These are phyloP conservation scores for Cephus rjabovi DNA, from an alignment of 2,888 invertebrate genomes.

Conservation along the genomic window DNA sequence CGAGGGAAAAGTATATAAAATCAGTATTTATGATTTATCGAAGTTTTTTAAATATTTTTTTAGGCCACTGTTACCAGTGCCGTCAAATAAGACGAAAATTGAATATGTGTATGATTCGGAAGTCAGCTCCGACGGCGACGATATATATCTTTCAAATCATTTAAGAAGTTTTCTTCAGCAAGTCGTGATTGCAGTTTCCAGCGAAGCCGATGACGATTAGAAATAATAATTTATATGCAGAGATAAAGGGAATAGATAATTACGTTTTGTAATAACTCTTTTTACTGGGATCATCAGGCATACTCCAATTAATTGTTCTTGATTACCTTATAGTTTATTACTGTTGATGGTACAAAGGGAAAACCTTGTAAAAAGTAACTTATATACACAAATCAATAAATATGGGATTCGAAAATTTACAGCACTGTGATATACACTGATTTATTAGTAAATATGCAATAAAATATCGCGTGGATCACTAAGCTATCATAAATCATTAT, in stretches of 20 bases:
- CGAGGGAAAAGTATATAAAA: not conserved
- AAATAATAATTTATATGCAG: not conserved
- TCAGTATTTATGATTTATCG: not conserved
- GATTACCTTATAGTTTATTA: constrained; percentile 16
- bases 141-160: constrained; percentile 22
- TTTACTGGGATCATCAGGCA: constrained; percentile 11
- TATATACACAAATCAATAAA: constrained; percentile 5
- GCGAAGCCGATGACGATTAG: not conserved
- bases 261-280: constrained; percentile 4
- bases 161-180: constrained; percentile 21
- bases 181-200: constrained; percentile 17
- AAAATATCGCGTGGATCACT: not conserved
- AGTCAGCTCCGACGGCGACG: constrained; percentile 36
- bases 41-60: not conserved
- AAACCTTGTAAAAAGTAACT: constrained; percentile 4
- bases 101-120: constrained; percentile 34
- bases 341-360: constrained; percentile 10
- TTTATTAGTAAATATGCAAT: not conserved
- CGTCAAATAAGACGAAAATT: constrained; percentile 25
- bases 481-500: not conserved
- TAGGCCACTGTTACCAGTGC: not conserved
- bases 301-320: constrained; percentile 18
- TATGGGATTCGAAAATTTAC: constrained; percentile 13
- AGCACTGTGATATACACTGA: constrained; percentile 3
- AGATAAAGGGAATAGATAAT: not conserved